Percentiles rank a stretch among this genome's conserved stretches.
These are phyloP conservation scores for Cladopsammia gracilis DNA, from an alignment of 64 coral and sea anemone genomes.

Conservation along the genomic window DNA sequence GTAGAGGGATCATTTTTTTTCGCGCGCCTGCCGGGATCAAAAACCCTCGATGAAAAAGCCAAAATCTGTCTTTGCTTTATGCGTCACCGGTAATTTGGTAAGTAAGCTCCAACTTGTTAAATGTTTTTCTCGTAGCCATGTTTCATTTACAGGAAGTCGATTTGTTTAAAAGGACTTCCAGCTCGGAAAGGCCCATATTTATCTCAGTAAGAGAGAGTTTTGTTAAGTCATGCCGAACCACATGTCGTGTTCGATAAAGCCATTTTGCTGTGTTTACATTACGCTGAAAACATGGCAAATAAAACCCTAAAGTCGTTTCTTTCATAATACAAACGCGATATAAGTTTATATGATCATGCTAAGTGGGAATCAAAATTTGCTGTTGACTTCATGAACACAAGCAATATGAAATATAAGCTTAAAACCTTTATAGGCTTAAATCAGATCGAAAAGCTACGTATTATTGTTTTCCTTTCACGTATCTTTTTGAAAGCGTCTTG, in stretches of 20 bases:
- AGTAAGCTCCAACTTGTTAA: background rate
- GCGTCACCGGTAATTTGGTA: background rate
- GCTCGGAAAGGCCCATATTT: background rate
- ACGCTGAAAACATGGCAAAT: background rate
- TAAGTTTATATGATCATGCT: background rate
- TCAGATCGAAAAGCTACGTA: no score
- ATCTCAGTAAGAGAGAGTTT: background rate
- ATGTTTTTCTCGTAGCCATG: no score
- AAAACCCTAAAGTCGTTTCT: background rate
- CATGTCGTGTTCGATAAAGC: background rate
- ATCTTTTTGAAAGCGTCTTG: background rate
- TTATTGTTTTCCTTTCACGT: background rate
- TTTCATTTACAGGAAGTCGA: slow-evolving; percentile 6
- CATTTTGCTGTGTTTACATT: background rate
- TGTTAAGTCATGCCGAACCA: background rate
- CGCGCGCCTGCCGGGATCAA: background rate
- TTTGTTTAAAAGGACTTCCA: background rate
- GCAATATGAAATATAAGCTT: slow-evolving; percentile 4
- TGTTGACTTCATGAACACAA: slow-evolving; percentile 5
- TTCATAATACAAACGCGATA: background rate
- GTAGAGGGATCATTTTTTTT: background rate
- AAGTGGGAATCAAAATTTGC: background rate
- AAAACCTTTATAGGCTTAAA: slow-evolving; percentile 4
- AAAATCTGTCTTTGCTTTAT: background rate
- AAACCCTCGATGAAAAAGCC: background rate